Evolutionary conservation across 2,888 invertebrate species (phyloP).

Genomic region (Drosophila atripex): DNA sequence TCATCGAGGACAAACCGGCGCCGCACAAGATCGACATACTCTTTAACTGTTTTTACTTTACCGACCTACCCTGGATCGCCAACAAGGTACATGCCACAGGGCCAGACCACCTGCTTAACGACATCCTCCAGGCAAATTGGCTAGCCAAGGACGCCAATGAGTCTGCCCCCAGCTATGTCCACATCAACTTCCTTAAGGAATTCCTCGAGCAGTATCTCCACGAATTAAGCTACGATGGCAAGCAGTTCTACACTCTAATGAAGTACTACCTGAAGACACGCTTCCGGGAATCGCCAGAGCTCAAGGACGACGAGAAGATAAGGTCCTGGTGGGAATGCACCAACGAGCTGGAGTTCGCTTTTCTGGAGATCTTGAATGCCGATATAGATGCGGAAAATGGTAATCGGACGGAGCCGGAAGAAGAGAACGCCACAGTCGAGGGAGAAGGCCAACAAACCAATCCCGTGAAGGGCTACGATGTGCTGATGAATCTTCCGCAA

Average conservation of each 20-base stretch:
- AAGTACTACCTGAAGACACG: constrained; percentile 84
- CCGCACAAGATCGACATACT: constrained; percentile 85
- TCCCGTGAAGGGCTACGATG: constrained; percentile 82
- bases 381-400: constrained; percentile 74
- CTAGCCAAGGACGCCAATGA: constrained; percentile 52
- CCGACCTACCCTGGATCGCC: constrained; percentile 90
- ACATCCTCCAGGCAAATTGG: constrained; percentile 86
- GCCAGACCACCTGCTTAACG: constrained; percentile 90
- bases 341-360: constrained; percentile 84
- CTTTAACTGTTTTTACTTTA: constrained; percentile 88
- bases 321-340: constrained; percentile 81
- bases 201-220: constrained; percentile 89
- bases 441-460: not conserved
- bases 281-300: constrained; percentile 63
- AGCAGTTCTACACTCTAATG: constrained; percentile 91
- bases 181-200: constrained; percentile 85
- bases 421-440: constrained; percentile 3
- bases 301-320: constrained; percentile 80
- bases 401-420: constrained; percentile 19
- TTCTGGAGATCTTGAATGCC: constrained; percentile 81
- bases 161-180: constrained; percentile 77
- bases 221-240: constrained; percentile 91
- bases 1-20: constrained; percentile 76
- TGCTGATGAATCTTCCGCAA: constrained; percentile 82
- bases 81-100: constrained; percentile 92